These are phyloP conservation scores for Agrotis segetum DNA, from an alignment of 2,888 invertebrate genomes.

Conservation along the genomic window DNA sequence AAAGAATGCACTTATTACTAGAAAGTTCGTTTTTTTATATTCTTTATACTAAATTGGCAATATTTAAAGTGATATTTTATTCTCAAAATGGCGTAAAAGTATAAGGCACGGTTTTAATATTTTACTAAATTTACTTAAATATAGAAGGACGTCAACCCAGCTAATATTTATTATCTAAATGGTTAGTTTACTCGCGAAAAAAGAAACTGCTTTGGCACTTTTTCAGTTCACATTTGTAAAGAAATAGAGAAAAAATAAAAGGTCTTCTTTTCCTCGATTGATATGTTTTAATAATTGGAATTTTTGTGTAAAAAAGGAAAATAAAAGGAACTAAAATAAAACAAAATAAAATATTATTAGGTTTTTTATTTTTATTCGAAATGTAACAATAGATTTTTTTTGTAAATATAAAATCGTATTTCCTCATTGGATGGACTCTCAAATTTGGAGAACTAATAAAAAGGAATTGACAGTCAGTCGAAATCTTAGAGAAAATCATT, in stretches of 20 bases:
- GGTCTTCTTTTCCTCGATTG: constrained; percentile 68
- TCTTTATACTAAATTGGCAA: constrained; percentile 81
- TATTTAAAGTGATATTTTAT: constrained; percentile 86
- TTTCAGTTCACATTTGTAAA: constrained; percentile 54
- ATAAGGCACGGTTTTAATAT: constrained; percentile 90
- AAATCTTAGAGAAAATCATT: constrained; percentile 60
- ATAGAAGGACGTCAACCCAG: constrained; percentile 87
- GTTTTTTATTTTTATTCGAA: constrained; percentile 87
- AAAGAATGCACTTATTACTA: constrained; percentile 65
- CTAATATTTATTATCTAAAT: constrained; percentile 71
- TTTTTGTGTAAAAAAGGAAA: constrained; percentile 58
- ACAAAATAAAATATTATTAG: constrained; percentile 80
- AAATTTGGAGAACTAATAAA: constrained; percentile 71
- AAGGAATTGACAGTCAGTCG: constrained; percentile 65
- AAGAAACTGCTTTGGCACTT: constrained; percentile 72
- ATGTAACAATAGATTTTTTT: constrained; percentile 87
- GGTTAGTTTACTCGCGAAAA: constrained; percentile 62
- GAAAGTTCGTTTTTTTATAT: constrained; percentile 72
- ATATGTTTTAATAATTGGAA: constrained; percentile 85
- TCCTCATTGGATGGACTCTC: constrained; percentile 87
- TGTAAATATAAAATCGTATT: constrained; percentile 88
- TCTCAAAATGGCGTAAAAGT: constrained; percentile 89
- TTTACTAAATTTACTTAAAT: constrained; percentile 82
- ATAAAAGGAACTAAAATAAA: constrained; percentile 69
- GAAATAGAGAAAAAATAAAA: constrained; percentile 27